Evolutionary conservation across 2,797 vertebrate genomes (phyloP), one percentile per base, ranked within the genome.

Genomic region (Tinamus major): DNA sequence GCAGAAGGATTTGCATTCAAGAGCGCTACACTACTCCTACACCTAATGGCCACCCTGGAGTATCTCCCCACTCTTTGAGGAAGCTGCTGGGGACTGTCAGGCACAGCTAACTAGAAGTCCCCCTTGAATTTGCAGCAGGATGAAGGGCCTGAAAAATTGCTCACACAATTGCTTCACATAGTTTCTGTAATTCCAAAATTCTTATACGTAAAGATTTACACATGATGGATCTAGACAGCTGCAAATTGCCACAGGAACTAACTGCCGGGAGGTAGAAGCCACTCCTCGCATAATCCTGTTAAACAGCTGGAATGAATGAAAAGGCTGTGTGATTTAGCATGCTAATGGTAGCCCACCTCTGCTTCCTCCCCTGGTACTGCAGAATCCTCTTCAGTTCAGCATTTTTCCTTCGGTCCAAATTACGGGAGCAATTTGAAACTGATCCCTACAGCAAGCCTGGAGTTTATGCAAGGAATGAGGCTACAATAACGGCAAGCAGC

Each of bases 221-320:
- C 3, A 2, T 83, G 90, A 96, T 74, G 1, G 59, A 92, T 84
- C 27, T 69, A 74, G 91, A 93, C 95, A 96, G 96, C 96, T 96
- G 96, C 93, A 78, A 78, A 85, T 55, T 87, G 94, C 90, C 84
- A 64, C 68, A 85, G 58, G 81, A 92, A 90, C 84, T 68, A 56
- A 92, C 49, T 15, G 84, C 80, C 83, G 71, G 75, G 75, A 77
- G 84, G 90, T 84, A 93, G 78, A 82, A 96, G 92, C 93, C 94
- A 71, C 90, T 94, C 83, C 72, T 95, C 71, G 3, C 6, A 44
- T 94, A 94, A 95, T 95, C 78, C 92, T 4, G 1, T 87, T 93
- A 64, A 94, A 92, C 88, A 96, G 92, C 93, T 94, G 95, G 85
- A 95, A 85, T 90, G 71, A 92, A 87, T 82, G 81, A 63, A 94